Conservation (phyloP, 2,113 vertebrate species). For the Platichthys stellatus region DNA sequence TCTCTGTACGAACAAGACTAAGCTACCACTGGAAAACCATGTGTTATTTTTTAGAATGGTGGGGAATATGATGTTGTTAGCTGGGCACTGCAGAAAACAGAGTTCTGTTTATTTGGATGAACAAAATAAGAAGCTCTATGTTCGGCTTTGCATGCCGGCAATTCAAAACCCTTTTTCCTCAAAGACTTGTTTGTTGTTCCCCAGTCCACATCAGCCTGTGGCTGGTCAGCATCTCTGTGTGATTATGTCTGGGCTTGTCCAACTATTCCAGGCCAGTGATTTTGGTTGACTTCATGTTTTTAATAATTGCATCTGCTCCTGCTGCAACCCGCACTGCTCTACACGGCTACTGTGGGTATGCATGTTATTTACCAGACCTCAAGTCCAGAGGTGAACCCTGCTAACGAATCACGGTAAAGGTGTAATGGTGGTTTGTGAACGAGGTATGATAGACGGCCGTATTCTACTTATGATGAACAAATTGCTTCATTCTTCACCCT, state of each 20-base stretch:
- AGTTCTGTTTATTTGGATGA: constrained; percentile 15
- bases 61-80: background rate
- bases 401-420: background rate
- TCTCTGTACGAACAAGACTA: constrained; percentile 14
- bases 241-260: background rate
- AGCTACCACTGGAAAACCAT: background rate
- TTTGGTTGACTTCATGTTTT: constrained; percentile 4
- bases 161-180: background rate
- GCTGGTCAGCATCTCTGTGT: constrained; percentile 8
- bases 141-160: background rate
- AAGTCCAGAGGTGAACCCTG: background rate
- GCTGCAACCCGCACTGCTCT: background rate
- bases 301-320: background rate
- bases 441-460: too few relatives aligned
- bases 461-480: too few relatives aligned
- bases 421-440: background rate
- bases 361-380: constrained; percentile 1
- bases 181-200: background rate
- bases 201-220: background rate
- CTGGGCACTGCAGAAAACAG: background rate
- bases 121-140: constrained; percentile 20
- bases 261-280: background rate
- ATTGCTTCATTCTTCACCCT: constrained; percentile 1
- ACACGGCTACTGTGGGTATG: background rate
- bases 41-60: background rate